phyloP scores from a whole-genome alignment of 2,113 vertebrate genomes.

The Chaetodon auriga region DNA sequence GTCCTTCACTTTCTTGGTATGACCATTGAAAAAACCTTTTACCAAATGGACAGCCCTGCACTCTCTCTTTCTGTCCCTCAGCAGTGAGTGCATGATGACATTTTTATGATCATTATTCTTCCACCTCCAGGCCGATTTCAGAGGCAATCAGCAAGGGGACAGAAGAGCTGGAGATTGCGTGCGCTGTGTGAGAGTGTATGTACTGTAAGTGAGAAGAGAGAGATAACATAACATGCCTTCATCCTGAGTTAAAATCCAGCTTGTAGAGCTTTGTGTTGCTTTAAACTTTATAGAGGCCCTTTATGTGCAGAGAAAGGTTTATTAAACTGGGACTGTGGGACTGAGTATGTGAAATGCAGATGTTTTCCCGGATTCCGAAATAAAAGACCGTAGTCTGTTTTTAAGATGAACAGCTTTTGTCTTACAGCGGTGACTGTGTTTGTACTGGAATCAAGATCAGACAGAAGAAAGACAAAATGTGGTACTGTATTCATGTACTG shows the following conservation, averaged over 20 bases:
- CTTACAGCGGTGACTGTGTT: conserved; percentile 12
- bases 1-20: conserved; percentile 23
- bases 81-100: conserved; percentile 40
- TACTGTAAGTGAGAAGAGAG: conserved; percentile 25
- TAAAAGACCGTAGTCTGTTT: conserved; percentile 1
- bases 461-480: conserved; percentile 30
- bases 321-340: conserved; percentile 73
- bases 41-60: conserved; percentile 17
- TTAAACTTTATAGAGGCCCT: conserved; percentile 43
- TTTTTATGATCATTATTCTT: conserved; percentile 66
- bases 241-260: conserved; percentile 38
- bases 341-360: conserved; percentile 61
- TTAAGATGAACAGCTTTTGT: conserved; percentile 31
- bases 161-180: conserved; percentile 20
- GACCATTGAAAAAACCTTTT: conserved; percentile 15
- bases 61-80: conserved; percentile 28
- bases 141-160: conserved; percentile 49
- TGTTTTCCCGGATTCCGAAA: conserved; percentile 48
- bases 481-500: conserved; percentile 5
- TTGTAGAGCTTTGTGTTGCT: conserved; percentile 47
- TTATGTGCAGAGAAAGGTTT: conserved; percentile 49
- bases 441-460: conserved; percentile 31
- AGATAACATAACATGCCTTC: conserved; percentile 35
- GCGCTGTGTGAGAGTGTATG: not conserved
- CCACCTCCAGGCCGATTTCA: conserved; percentile 42